Percentiles rank a stretch among this genome's conserved stretches.
phyloP scores from a whole-genome alignment of 2,113 vertebrate species.

The Crotalus viridis region DNA sequence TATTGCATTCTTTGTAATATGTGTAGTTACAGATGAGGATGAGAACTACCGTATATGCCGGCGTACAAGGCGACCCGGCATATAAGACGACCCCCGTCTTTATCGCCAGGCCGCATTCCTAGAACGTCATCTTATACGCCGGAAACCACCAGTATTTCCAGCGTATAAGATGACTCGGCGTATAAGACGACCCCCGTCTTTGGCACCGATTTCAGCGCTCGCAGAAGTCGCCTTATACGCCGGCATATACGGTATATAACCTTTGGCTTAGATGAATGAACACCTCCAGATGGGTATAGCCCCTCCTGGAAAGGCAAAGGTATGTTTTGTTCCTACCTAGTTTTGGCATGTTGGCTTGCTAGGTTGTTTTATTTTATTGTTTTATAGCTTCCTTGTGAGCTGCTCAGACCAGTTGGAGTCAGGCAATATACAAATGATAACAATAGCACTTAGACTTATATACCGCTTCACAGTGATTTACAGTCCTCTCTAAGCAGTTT shows the following conservation, averaged over 20 bases:
- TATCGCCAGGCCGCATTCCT: no score
- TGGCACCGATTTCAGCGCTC: no score
- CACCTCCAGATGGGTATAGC: not conserved
- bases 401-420: not conserved
- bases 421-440: not conserved
- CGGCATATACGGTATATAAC: not conserved
- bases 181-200: no score
- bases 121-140: no score
- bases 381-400: not conserved
- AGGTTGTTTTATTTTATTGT: not conserved
- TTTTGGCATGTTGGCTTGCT: not conserved
- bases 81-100: no score
- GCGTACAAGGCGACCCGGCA: no score
- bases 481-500: not conserved
- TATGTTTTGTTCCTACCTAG: not conserved
- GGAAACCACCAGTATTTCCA: no score
- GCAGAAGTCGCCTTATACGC: no score
- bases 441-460: not conserved
- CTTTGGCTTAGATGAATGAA: not conserved
- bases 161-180: no score
- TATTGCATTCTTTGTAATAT: not conserved
- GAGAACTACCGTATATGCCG: not conserved
- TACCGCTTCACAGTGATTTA: not conserved
- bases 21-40: not conserved
- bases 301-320: not conserved